Conservation (phyloP, 2,113 vertebrate species). For the Kryptolebias marmoratus region DNA sequence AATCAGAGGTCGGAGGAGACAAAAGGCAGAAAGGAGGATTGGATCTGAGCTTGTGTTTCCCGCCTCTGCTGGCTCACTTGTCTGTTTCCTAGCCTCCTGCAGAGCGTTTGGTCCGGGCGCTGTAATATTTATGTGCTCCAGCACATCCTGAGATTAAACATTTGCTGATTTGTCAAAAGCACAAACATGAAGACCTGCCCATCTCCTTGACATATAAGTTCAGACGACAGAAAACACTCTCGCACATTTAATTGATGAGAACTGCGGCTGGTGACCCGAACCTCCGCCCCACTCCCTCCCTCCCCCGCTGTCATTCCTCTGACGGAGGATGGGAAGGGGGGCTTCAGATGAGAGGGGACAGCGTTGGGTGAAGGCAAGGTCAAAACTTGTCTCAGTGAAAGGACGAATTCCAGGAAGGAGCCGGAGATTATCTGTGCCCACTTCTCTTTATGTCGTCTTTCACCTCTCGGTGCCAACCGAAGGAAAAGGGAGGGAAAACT, state of each 20-base stretch:
- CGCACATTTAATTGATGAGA: conserved; percentile 84
- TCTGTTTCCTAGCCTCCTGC: too few species aligned
- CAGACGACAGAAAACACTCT: conserved; percentile 81
- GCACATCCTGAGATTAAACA: conserved; percentile 89
- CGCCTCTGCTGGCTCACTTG: too few species aligned
- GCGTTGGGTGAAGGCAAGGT: conserved; percentile 68
- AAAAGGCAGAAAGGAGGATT: too few species aligned
- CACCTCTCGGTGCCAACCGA: conserved; percentile 59
- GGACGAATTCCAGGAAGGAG: conserved; percentile 68
- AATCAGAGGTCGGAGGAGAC: too few species aligned
- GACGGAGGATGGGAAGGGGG: conserved; percentile 14
- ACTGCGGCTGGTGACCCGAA: conserved; percentile 68
- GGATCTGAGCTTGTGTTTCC: too few species aligned
- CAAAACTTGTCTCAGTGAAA: conserved; percentile 52
- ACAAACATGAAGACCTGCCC: conserved; percentile 85
- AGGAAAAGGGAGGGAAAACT: conserved; percentile 18
- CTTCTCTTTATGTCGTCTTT: conserved; percentile 73
- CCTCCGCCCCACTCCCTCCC: conserved; percentile 34
- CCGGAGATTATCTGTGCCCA: conserved; percentile 41
- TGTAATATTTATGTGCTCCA: conserved; percentile 89
- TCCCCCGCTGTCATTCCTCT: conserved; percentile 22
- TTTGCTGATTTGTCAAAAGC: conserved; percentile 93
- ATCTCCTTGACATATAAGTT: conserved; percentile 86
- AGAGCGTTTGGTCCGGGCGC: conserved; percentile 24
- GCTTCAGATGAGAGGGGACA: conserved; percentile 14